Evolutionary conservation across 2,888 invertebrate species (phyloP).

Genomic region (Drosophila macrospina): DNA sequence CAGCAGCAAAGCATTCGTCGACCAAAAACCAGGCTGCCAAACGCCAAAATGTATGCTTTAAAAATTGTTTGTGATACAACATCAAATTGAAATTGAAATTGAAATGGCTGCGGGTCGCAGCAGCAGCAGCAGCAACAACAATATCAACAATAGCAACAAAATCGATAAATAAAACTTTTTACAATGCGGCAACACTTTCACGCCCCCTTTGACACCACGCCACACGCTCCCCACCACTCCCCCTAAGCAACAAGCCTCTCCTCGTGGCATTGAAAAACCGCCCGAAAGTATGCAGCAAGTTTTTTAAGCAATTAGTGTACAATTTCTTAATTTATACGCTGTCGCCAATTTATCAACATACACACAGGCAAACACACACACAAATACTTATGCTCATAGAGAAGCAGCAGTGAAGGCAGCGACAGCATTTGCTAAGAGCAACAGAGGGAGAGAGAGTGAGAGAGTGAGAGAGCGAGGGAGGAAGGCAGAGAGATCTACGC

Average conservation of each 20-base stretch:
- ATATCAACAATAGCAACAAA: slow-evolving; percentile 48
- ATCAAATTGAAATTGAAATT: slow-evolving; percentile 68
- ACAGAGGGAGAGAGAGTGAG: background rate
- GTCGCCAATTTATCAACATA: slow-evolving; percentile 83
- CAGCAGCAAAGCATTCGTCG: slow-evolving; percentile 38
- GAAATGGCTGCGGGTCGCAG: slow-evolving; percentile 62
- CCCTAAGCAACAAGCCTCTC: background rate
- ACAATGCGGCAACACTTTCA: slow-evolving; percentile 74
- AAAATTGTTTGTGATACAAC: slow-evolving; percentile 68
- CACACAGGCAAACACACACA: slow-evolving; percentile 10
- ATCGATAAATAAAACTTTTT: slow-evolving; percentile 76
- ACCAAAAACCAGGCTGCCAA: slow-evolving; percentile 56
- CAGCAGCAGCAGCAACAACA: slow-evolving; percentile 35
- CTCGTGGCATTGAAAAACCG: slow-evolving; percentile 66
- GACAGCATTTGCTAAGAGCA: slow-evolving; percentile 12
- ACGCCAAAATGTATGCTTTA: slow-evolving; percentile 77
- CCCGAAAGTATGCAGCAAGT: slow-evolving; percentile 74
- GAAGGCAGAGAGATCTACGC: background rate
- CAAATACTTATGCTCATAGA: too few species aligned
- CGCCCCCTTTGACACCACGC: slow-evolving; percentile 52
- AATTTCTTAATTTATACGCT: slow-evolving; percentile 84
- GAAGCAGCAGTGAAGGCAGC: background rate
- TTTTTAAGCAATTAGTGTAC: slow-evolving; percentile 83
- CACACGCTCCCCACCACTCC: background rate
- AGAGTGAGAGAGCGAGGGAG: background rate